Conservation (phyloP, 2,888 invertebrate species). For the Chymomyza amoena region DNA sequence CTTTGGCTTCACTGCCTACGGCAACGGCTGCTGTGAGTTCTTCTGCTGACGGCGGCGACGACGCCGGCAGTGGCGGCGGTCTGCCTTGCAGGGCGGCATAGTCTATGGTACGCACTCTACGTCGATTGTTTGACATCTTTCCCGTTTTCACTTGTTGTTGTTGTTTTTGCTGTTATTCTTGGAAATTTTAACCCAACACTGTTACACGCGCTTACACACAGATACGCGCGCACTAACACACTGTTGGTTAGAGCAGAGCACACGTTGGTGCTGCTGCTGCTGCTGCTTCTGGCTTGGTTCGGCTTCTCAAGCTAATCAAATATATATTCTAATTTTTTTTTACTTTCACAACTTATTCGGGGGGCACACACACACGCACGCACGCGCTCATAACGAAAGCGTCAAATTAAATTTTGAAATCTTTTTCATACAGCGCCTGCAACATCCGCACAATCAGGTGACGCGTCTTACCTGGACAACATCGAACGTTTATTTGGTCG, state of each 20-base stretch:
- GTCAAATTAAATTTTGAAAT: constrained; percentile 14
- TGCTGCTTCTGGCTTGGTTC: constrained; percentile 9
- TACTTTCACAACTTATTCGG: constrained; percentile 50
- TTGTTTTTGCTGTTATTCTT: constrained; percentile 47
- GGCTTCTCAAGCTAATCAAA: constrained; percentile 47
- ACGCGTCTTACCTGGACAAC: constrained; percentile 55
- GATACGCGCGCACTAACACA: constrained; percentile 7
- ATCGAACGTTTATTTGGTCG: not conserved
- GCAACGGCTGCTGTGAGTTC: constrained; percentile 7
- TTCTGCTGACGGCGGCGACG: not conserved
- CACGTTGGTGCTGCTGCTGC: constrained; percentile 14
- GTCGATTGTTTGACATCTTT: constrained; percentile 59
- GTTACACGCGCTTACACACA: constrained; percentile 11
- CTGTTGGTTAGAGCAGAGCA: constrained; percentile 9
- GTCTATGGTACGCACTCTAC: constrained; percentile 62
- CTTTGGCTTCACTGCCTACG: constrained; percentile 8
- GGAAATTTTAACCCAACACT: constrained; percentile 37
- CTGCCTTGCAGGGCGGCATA: constrained; percentile 54
- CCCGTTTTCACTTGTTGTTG: constrained; percentile 15
- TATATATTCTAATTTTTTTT: constrained; percentile 54
- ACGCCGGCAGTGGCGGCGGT: constrained; percentile 28
- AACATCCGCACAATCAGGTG: constrained; percentile 45
- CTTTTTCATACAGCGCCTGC: constrained; percentile 1
- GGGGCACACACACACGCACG: constrained; percentile 33
- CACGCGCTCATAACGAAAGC: constrained; percentile 36